Conservation (phyloP, 2,113 vertebrate species). For the Notarius quadriscutis region DNA sequence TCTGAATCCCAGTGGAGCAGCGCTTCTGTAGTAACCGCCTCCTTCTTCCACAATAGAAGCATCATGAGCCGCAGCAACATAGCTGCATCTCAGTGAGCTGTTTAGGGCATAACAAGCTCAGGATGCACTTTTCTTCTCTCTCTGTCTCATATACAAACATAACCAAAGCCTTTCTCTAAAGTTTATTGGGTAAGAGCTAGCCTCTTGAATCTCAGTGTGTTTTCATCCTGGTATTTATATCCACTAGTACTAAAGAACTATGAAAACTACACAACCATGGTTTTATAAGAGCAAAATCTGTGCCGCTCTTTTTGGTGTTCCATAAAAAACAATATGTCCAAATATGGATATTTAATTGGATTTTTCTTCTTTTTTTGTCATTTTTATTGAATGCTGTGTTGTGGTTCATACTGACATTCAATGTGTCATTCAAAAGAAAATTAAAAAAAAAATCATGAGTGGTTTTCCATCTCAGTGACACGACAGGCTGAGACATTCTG, state of each 20-base stretch:
- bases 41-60: neutral
- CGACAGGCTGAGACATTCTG: conserved; percentile 9
- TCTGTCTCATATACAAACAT: neutral
- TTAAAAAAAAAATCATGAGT: neutral
- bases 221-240: neutral
- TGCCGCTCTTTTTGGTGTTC: neutral
- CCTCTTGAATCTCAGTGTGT: conserved; percentile 3
- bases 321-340: neutral
- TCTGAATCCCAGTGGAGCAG: neutral
- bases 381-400: conserved; percentile 5
- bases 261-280: neutral
- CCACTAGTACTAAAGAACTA: neutral
- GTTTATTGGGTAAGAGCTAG: neutral
- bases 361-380: neutral
- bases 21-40: conserved; percentile 6
- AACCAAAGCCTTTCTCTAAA: neutral
- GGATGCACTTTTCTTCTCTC: neutral
- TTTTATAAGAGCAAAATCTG: neutral
- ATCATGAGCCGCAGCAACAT: neutral
- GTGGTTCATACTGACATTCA: neutral
- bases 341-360: neutral
- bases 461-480: conserved; percentile 25
- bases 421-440: neutral
- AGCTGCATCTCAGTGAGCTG: conserved; percentile 13
- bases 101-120: conserved; percentile 10